A percentile compares a stretch with the other conserved stretches of the same genome.
phyloP scores from a whole-genome alignment of 1,140 invertebrate genomes.

The Lepidostoma basale region DNA sequence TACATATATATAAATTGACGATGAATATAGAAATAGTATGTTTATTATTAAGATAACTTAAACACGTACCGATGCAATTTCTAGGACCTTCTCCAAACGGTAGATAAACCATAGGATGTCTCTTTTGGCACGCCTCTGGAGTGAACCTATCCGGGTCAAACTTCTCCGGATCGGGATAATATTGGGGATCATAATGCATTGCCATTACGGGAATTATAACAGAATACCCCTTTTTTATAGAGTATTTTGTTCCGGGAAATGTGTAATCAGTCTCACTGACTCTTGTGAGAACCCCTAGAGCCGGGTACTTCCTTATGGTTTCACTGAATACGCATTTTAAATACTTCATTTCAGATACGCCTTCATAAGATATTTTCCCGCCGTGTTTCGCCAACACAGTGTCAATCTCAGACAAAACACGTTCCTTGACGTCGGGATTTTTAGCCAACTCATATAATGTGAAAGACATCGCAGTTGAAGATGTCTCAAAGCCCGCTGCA shows the following conservation, averaged over 20 bases:
- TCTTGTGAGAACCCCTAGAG: too few relatives aligned
- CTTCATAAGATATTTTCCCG: slow-evolving; percentile 53
- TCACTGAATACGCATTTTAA: too few relatives aligned
- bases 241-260: too few relatives aligned
- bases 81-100: too few relatives aligned
- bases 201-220: slow-evolving; percentile 65
- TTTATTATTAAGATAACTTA: background rate
- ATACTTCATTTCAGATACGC: slow-evolving; percentile 53
- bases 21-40: too few relatives aligned
- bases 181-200: slow-evolving; percentile 62
- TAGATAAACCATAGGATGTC: slow-evolving; percentile 52
- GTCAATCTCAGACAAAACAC: slow-evolving; percentile 58
- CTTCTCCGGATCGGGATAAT: slow-evolving; percentile 59
- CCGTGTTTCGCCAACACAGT: slow-evolving; percentile 45
- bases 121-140: slow-evolving; percentile 36
- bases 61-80: slow-evolving; percentile 62
- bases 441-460: slow-evolving; percentile 56
- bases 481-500: slow-evolving; percentile 63
- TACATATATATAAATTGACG: background rate
- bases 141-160: slow-evolving; percentile 69
- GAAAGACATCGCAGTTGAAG: slow-evolving; percentile 55
- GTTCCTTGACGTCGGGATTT: slow-evolving; percentile 60
- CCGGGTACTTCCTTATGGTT: too few relatives aligned
- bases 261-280: too few relatives aligned
- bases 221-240: slow-evolving; percentile 59